These are phyloP conservation scores for Pterocles gutturalis DNA, from an alignment of 2,113 vertebrate species.

Conservation along the genomic window DNA sequence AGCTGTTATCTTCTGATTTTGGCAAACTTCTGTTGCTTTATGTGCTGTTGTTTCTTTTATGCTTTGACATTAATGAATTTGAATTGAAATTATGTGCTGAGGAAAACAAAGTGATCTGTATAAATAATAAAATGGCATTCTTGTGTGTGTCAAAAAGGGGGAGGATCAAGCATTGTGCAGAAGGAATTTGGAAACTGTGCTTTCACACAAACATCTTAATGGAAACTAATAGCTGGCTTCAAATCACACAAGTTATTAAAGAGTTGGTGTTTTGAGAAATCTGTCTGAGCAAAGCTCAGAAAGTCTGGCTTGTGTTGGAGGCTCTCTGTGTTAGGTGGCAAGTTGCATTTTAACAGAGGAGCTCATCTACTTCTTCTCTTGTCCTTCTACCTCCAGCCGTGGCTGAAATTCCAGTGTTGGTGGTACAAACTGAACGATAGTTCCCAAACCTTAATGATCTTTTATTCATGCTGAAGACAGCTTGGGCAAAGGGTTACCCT, in stretches of 20 bases:
- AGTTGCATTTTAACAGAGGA: not conserved
- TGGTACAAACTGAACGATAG: not conserved
- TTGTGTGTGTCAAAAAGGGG: conserved; percentile 9
- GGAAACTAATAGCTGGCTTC: conserved; percentile 19
- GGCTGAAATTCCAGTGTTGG: not conserved
- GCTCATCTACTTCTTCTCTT: not conserved
- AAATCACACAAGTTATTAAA: not conserved
- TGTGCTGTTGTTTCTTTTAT: conserved; percentile 38
- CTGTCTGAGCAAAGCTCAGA: not conserved
- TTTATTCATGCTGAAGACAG: not conserved
- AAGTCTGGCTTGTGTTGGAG: not conserved
- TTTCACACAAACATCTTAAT: conserved; percentile 45
- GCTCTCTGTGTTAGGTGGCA: not conserved
- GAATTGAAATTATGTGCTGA: conserved; percentile 30
- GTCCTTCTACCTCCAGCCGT: not conserved
- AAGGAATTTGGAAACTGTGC: conserved; percentile 31
- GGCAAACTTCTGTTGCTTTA: conserved; percentile 37
- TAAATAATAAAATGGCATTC: conserved; percentile 34
- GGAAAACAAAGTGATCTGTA: conserved; percentile 51
- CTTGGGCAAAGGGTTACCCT: not conserved
- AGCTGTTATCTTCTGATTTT: conserved; percentile 52
- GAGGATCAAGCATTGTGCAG: not conserved
- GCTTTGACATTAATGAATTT: conserved; percentile 61
- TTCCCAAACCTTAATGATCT: not conserved
- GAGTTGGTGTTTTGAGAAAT: not conserved